Evolutionary conservation across 2,797 vertebrate species (phyloP), one percentile per base, ranked within the genome.

Genomic region (Chaunax sp.): DNA sequence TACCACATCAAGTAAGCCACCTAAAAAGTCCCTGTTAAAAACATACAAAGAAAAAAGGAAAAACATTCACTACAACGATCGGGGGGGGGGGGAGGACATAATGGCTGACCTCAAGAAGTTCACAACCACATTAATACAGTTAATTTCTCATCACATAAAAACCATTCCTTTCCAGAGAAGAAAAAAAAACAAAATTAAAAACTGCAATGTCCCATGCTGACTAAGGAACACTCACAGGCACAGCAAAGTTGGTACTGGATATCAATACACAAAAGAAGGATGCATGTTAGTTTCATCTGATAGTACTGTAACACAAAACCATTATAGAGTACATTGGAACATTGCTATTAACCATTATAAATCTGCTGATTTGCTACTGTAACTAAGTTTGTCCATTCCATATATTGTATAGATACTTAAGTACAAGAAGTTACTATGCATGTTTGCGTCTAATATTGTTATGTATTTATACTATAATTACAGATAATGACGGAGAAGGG

Each of bases 321-420:
- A 91, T 92, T 94, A 93, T 91, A 93, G 90, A 91, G 90, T 91
- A 92, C 92, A 93, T 79, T 88, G 90, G 92, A 90, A 92, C 89
- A 90, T 91, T 92, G 89, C 86, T 92, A 92, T 88, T 92, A 91
- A 89, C 89, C 85, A 87, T 93, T 93, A 93, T 92, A 93, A 93
- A 93, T 92, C 91, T 89, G 91, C 71, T 94, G 93, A 84, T 92
- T 94, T 94, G 94, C 93, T 95, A 95, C 93, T 93, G 93, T 93
- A 93, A 94, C 94, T 95, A 95, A 92, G 90, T 94, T 94, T 94
- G 93, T 93, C 93, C 94, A 95, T 95, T 95, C 94, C 93, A 90
- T 95, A 95, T 94, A 94, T 90, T 94, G 92, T 94, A 93, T 94
- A 94, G 92, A 94, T 94, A 94, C 91, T 93, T 91, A 94, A 93